Evolutionary conservation across 2,888 invertebrate genomes (phyloP).

Genomic region (Euphydryas editha): DNA sequence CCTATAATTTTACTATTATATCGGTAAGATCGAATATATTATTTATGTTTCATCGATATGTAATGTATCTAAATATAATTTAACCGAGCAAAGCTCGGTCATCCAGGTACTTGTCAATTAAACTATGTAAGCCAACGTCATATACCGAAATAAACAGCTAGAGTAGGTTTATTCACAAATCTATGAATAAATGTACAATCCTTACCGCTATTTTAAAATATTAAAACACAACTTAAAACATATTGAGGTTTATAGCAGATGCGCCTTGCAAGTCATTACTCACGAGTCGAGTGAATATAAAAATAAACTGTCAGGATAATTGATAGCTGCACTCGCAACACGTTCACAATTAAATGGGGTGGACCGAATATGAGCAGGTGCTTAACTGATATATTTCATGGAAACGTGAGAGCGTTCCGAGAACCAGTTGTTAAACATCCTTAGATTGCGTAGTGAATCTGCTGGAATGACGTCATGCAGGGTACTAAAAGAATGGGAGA

Average conservation of each 20-base stretch:
- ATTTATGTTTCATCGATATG: too few species aligned
- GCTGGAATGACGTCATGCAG: conserved; percentile 62
- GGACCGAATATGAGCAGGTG: conserved; percentile 71
- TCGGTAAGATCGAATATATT: too few species aligned
- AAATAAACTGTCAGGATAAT: conserved; percentile 63
- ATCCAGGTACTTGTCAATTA: too few species aligned
- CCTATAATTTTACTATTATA: too few species aligned
- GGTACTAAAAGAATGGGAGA: conserved; percentile 32
- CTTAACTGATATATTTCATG: conserved; percentile 61
- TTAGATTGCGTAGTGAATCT: conserved; percentile 47
- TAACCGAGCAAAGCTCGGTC: too few species aligned
- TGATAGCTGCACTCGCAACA: conserved; percentile 64
- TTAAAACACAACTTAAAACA: conserved; percentile 27
- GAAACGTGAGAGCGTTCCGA: conserved; percentile 66
- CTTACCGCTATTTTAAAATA: conserved; percentile 9
- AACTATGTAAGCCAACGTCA: not conserved
- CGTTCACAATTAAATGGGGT: conserved; percentile 63
- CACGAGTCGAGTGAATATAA: conserved; percentile 48
- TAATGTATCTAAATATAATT: too few species aligned
- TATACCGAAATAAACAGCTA: not conserved
- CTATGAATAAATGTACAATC: not conserved
- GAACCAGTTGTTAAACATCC: conserved; percentile 58
- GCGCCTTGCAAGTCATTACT: conserved; percentile 46
- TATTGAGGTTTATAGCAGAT: conserved; percentile 37
- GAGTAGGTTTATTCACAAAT: not conserved